Percentiles rank a stretch among this genome's conserved stretches.
phyloP scores from a whole-genome alignment of 2,888 invertebrate genomes.

The Plemyria rubiginata region DNA sequence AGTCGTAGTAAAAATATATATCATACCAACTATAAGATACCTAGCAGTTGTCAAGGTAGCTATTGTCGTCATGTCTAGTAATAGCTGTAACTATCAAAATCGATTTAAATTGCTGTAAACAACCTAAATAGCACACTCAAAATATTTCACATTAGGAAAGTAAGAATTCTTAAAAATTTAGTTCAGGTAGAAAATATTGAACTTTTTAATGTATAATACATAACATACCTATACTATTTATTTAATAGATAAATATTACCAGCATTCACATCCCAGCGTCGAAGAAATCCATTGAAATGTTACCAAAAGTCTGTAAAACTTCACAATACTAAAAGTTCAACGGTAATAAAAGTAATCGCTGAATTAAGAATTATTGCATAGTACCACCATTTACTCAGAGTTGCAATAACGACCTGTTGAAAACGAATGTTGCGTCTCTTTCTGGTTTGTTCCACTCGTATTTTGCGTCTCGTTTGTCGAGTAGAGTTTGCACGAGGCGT shows the following conservation, averaged over 20 bases:
- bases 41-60: background rate
- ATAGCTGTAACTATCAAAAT: background rate
- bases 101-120: constrained; percentile 3
- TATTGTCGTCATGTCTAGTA: background rate
- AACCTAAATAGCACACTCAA: background rate
- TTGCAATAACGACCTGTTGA: constrained; percentile 84
- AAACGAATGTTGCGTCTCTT: constrained; percentile 68
- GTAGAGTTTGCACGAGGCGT: constrained; percentile 60
- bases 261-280: constrained; percentile 17
- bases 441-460: constrained; percentile 59
- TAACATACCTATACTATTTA: too few species aligned
- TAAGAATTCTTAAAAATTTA: background rate
- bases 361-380: constrained; percentile 73
- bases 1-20: background rate
- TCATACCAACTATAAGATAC: background rate
- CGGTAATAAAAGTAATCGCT: constrained; percentile 58
- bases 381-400: constrained; percentile 77
- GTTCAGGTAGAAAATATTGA: too few species aligned
- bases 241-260: constrained; percentile 6
- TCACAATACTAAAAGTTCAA: constrained; percentile 63
- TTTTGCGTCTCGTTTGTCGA: constrained; percentile 62
- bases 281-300: constrained; percentile 46
- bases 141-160: background rate
- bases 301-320: constrained; percentile 45
- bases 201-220: background rate